These are phyloP conservation scores for Malthinus flaveolus DNA, from an alignment of 2,888 invertebrate genomes.

Conservation along the genomic window DNA sequence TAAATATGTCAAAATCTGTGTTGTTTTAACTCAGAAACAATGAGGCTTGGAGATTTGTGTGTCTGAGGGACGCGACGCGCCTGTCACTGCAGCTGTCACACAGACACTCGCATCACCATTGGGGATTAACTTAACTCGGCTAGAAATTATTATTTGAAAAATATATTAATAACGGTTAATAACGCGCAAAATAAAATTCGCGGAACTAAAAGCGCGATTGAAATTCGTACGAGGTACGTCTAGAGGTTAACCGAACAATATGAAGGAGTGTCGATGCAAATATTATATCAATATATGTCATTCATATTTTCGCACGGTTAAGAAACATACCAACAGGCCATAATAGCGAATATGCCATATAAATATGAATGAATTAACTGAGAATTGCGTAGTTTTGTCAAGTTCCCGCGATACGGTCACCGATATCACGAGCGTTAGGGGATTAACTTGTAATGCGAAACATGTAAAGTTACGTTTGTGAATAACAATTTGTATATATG, in stretches of 20 bases:
- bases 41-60: constrained; percentile 54
- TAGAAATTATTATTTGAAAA: constrained; percentile 26
- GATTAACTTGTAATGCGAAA: constrained; percentile 20
- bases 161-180: background rate
- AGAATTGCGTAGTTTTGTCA: constrained; percentile 24
- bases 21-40: constrained; percentile 56
- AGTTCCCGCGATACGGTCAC: constrained; percentile 29
- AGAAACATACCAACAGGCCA: constrained; percentile 28
- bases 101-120: constrained; percentile 41
- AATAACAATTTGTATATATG: constrained; percentile 21
- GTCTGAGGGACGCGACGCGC: constrained; percentile 48
- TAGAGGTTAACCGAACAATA: constrained; percentile 29
- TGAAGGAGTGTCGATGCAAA: constrained; percentile 33
- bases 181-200: background rate
- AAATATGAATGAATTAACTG: constrained; percentile 41
- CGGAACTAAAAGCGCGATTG: background rate
- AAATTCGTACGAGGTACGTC: constrained; percentile 16
- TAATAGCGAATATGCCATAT: constrained; percentile 29
- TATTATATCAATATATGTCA: constrained; percentile 30
- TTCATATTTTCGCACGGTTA: constrained; percentile 37
- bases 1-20: constrained; percentile 55
- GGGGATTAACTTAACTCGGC: constrained; percentile 43
- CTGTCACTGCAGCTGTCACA: constrained; percentile 52
- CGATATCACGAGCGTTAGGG: constrained; percentile 20
- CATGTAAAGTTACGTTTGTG: constrained; percentile 16